phyloP scores from a whole-genome alignment of 2,888 invertebrate genomes.

The Melanostoma scalare region DNA sequence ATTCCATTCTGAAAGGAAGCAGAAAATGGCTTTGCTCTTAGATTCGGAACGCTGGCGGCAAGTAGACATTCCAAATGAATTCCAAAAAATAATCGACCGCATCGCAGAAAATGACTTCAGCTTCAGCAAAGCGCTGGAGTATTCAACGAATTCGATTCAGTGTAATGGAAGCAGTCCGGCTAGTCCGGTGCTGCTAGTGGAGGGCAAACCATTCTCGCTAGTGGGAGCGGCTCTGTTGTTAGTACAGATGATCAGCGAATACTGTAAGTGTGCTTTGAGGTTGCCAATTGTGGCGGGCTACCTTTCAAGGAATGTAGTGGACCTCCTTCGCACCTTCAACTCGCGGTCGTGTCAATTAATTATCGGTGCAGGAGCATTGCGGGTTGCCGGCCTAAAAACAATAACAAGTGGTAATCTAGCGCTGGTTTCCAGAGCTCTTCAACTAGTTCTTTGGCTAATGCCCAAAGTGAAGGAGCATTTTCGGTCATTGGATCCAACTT shows the following conservation, averaged over 20 bases:
- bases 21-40: slow-evolving; percentile 91
- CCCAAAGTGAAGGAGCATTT: slow-evolving; percentile 88
- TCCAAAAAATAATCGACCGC: slow-evolving; percentile 91
- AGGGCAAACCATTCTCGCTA: slow-evolving; percentile 89
- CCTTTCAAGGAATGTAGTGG: slow-evolving; percentile 92
- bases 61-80: slow-evolving; percentile 94
- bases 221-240: slow-evolving; percentile 93
- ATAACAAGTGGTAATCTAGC: slow-evolving; percentile 97
- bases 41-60: slow-evolving; percentile 97
- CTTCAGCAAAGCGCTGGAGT: slow-evolving; percentile 71
- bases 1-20: slow-evolving; percentile 94
- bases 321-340: slow-evolving; percentile 93
- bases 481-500: slow-evolving; percentile 83
- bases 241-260: slow-evolving; percentile 95
- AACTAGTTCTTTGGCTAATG: slow-evolving; percentile 90
- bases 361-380: slow-evolving; percentile 97
- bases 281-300: slow-evolving; percentile 91
- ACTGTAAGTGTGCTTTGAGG: slow-evolving; percentile 91
- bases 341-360: slow-evolving; percentile 96
- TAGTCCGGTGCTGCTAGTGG: slow-evolving; percentile 85
- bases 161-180: slow-evolving; percentile 80
- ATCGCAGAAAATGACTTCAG: slow-evolving; percentile 83
- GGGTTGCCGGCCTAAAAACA: slow-evolving; percentile 95
- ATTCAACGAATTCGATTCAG: slow-evolving; percentile 59
- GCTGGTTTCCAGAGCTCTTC: slow-evolving; percentile 91